phyloP scores from a whole-genome alignment of 2,797 vertebrate genomes.

The Labroides dimidiatus region DNA sequence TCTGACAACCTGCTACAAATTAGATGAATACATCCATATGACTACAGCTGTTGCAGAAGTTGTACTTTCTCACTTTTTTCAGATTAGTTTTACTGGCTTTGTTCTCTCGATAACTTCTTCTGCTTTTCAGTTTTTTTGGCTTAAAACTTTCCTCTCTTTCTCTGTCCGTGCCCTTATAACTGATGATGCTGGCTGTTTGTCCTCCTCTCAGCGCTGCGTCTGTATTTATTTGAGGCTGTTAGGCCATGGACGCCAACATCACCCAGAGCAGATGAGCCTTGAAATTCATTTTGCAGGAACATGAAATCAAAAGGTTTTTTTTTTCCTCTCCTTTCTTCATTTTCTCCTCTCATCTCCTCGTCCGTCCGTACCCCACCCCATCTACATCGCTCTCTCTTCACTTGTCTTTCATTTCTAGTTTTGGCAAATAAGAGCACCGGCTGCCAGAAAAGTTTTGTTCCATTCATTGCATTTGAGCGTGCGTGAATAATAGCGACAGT shows the following conservation, averaged over 20 bases:
- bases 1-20: too few relatives aligned
- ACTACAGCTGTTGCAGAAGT: neutral
- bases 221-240: constrained; percentile 60
- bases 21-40: too few relatives aligned
- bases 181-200: constrained; percentile 35
- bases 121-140: neutral
- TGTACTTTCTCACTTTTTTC: neutral
- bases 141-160: neutral
- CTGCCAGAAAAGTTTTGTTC: constrained; percentile 1
- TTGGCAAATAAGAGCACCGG: constrained; percentile 30
- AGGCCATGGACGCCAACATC: constrained; percentile 57
- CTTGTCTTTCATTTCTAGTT: constrained; percentile 44
- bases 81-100: neutral
- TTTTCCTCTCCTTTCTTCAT: constrained; percentile 5
- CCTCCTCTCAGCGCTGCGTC: constrained; percentile 31
- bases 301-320: constrained; percentile 42
- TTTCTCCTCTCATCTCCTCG: constrained; percentile 15
- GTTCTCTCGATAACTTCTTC: neutral
- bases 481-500: constrained; percentile 20
- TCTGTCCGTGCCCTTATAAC: constrained; percentile 30
- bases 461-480: constrained; percentile 19
- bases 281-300: constrained; percentile 69
- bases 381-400: constrained; percentile 5
- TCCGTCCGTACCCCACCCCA: constrained; percentile 5
- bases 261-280: constrained; percentile 67